Base-by-base conservation (phyloP, 2,113 vertebrate species). In the Sisor rabdophorus region DNA sequence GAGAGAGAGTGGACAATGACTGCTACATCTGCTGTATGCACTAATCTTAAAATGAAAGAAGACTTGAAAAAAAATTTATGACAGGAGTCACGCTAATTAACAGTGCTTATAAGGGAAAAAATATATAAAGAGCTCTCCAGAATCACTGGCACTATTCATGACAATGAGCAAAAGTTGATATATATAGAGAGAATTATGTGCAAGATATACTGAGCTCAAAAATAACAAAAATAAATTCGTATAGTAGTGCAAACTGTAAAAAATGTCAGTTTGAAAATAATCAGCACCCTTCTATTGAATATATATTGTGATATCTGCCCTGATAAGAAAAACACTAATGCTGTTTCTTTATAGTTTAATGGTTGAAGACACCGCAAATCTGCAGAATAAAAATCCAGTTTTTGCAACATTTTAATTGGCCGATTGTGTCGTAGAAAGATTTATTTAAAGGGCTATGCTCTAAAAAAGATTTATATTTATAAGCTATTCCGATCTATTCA, bases 1-100 rank as follows among this genome's bases (percentile, higher is more conserved):
- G 92, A 93, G 88, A 92, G 90, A 89, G 93, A 91, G 64, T 85
- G 84, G 88, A 86, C 85, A 93, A 92, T 92, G 93, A 94, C 91
- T 94, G 92, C 95, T 98, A 96, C 95, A 95, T 94, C 90, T 92
- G 94, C 95, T 93, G 94, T 92, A 94, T 90, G 91, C 94, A 95
- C 92, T 93, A 94, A 94, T 94, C 90, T 89, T 82, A 76, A 87
- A 84, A 78, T 75, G 67, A 82, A 67, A 67, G 70, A 86, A 92
- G 89, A 93, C 90, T 90, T 93, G 90, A 91, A 80, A 92, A 80
- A 92, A 95, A 93, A 96, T 91, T 92, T 92, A 94, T 94, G 94
- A 95, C 91, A 94, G 89, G 94, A 92, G 92, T 92, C 91, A 93
- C 92, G 92, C 90, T 93, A 91, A 91, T 91, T 91, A 92, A 93